A percentile compares a stretch with the other conserved stretches of the same genome.
Evolutionary conservation across 2,113 vertebrate species (phyloP).

Genomic region (Polypterus senegalus): DNA sequence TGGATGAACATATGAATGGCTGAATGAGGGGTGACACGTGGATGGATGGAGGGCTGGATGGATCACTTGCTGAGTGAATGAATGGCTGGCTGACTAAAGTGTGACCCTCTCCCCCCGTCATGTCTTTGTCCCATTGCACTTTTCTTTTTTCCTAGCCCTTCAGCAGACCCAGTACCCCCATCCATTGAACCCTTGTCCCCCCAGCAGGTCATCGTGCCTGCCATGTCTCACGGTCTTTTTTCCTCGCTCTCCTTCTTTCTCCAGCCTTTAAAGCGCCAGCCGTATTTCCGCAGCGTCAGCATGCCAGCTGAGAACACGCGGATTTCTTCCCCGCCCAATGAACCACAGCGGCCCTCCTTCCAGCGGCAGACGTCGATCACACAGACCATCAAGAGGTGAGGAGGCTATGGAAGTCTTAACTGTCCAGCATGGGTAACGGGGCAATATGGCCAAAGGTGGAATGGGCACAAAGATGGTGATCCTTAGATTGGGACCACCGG

Average conservation of each 20-base stretch:
- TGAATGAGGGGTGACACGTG: too few species aligned
- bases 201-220: not conserved
- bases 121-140: too few species aligned
- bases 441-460: too few species aligned
- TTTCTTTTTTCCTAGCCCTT: too few species aligned
- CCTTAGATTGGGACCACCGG: too few species aligned
- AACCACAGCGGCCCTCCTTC: slow-evolving; percentile 54
- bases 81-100: too few species aligned
- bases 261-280: slow-evolving; percentile 70
- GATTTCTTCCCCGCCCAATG: slow-evolving; percentile 59
- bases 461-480: too few species aligned
- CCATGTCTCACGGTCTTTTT: not conserved
- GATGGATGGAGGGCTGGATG: too few species aligned
- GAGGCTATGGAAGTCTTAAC: not conserved
- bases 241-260: not conserved
- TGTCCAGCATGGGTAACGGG: not conserved
- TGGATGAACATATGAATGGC: too few species aligned
- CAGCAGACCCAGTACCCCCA: too few species aligned
- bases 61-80: too few species aligned
- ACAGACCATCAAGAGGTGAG: slow-evolving; percentile 92
- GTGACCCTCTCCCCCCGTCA: too few species aligned
- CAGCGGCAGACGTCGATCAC: slow-evolving; percentile 92
- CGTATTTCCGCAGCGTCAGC: slow-evolving; percentile 80
- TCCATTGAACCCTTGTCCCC: not conserved
- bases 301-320: slow-evolving; percentile 77